A percentile compares a stretch with the other conserved stretches of the same genome.
Conservation (phyloP, 1,140 invertebrate species). For the Cydia fagiglandana region DNA sequence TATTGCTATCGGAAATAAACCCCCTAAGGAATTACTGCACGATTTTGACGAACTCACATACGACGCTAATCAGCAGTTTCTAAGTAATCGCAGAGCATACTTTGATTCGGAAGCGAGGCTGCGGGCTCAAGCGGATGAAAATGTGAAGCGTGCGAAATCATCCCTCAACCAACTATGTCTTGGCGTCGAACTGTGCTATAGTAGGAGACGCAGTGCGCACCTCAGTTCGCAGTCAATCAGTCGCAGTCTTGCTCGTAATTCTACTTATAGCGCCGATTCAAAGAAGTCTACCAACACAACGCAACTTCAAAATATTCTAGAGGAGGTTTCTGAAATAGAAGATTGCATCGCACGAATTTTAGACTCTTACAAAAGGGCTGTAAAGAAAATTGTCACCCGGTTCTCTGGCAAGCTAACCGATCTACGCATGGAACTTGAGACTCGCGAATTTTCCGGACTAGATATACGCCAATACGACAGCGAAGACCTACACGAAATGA, state of each 20-base stretch:
- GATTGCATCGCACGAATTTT: constrained; percentile 45
- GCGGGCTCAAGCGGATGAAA: constrained; percentile 52
- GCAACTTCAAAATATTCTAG: constrained; percentile 35
- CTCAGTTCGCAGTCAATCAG: constrained; percentile 25
- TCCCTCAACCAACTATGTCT: constrained; percentile 56
- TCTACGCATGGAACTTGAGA: constrained; percentile 47
- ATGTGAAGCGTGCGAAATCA: constrained; percentile 45
- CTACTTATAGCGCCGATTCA: constrained; percentile 38
- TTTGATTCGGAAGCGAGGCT: constrained; percentile 55
- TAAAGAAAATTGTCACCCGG: constrained; percentile 44
- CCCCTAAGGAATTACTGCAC: constrained; percentile 58
- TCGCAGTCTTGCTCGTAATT: not conserved
- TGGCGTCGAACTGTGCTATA: constrained; percentile 31
- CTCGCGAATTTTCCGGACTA: constrained; percentile 36
- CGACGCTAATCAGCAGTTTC: constrained; percentile 66
- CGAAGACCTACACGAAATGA: constrained; percentile 43
- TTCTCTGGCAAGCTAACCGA: constrained; percentile 49
- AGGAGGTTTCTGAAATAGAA: constrained; percentile 46
- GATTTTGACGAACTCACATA: constrained; percentile 64
- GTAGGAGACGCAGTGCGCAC: constrained; percentile 43
- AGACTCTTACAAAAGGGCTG: constrained; percentile 50
- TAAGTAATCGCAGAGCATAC: constrained; percentile 62
- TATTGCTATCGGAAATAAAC: constrained; percentile 49
- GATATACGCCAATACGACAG: constrained; percentile 12
- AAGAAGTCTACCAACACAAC: constrained; percentile 20